Evolutionary conservation across 1,140 invertebrate species (phyloP), one percentile per base, ranked within the genome.

Genomic region (Leptinotarsa undecemlineata): DNA sequence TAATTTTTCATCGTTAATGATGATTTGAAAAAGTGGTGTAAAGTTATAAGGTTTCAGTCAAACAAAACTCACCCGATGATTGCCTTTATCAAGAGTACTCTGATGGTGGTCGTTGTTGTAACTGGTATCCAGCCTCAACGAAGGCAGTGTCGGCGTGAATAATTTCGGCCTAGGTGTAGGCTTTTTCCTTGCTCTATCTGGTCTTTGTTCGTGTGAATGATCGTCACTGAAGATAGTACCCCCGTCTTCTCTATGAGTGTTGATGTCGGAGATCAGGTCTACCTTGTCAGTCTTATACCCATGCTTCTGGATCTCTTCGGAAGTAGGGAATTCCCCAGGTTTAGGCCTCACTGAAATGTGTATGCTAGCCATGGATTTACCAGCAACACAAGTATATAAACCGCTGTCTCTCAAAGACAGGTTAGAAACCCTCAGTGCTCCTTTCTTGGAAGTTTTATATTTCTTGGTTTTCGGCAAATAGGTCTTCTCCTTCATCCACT

Each of bases 371-470:
- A 90, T 89, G 20, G 92, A 93, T 72, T 90, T 88, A 42, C 91
- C 92, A 57, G 93, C 93, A 48, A 92, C 89, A 81, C 96, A 97
- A 0, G 92, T 93, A 82, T 96, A 97, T 4, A 92, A 85, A 15
- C 95, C 95, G 67, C 90, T 90, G 84, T 97, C 95, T 3, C 90
- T 88, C 71, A 92, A 89, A 0, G 90, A 90, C 13, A 95, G 89
- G 68, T 93, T 91, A 68, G 92, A 89, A 72, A 97, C 95, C 66
- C 93, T 90, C 11, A 97, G 87, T 51, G 94, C 93, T 8, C 95
- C 95, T 87, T 95, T 96, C 81, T 92, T 94, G 19, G 93, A 95
- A 47, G 95, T 92, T 82, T 94, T 93, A 78, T 93, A 91, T 78
- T 95, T 94, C 78, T 91, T 91, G 1, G 90, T 91, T 75, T 92